These are phyloP conservation scores for Tangara arthus DNA, from an alignment of 2,797 vertebrate species.

Conservation along the genomic window DNA sequence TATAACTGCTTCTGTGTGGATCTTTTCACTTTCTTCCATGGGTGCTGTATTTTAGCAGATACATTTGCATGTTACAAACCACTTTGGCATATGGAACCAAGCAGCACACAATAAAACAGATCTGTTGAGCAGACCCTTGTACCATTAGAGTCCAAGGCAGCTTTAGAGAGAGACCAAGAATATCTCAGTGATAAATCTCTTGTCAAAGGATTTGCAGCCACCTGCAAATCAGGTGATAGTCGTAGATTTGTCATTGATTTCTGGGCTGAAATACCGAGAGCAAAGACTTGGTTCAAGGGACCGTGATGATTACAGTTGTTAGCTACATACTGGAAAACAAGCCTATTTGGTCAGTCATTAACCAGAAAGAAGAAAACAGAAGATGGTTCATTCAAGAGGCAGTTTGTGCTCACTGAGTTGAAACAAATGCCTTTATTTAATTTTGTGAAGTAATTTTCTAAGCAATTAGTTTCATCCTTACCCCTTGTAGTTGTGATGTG, in stretches of 20 bases:
- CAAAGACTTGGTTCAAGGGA: neutral
- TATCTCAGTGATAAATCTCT: neutral
- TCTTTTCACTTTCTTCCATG: neutral
- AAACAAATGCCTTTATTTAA: constrained; percentile 16
- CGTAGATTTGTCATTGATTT: neutral
- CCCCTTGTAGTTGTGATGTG: neutral
- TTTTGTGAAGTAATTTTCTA: constrained; percentile 11
- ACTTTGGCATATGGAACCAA: neutral
- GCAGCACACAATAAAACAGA: neutral
- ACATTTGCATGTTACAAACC: neutral
- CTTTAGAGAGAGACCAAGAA: neutral
- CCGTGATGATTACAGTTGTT: neutral
- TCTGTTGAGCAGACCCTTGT: neutral
- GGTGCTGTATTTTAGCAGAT: neutral
- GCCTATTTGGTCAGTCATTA: constrained; percentile 13
- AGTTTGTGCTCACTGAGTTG: neutral
- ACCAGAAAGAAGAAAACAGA: neutral
- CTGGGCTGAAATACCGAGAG: neutral
- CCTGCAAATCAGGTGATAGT: neutral
- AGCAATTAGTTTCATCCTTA: constrained; percentile 11
- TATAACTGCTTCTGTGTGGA: neutral
- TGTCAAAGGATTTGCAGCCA: neutral
- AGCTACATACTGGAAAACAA: neutral
- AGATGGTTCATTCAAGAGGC: neutral
- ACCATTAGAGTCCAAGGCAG: neutral